Base-by-base conservation (phyloP, 1,140 invertebrate genomes). In the Penaeus chinensis region DNA sequence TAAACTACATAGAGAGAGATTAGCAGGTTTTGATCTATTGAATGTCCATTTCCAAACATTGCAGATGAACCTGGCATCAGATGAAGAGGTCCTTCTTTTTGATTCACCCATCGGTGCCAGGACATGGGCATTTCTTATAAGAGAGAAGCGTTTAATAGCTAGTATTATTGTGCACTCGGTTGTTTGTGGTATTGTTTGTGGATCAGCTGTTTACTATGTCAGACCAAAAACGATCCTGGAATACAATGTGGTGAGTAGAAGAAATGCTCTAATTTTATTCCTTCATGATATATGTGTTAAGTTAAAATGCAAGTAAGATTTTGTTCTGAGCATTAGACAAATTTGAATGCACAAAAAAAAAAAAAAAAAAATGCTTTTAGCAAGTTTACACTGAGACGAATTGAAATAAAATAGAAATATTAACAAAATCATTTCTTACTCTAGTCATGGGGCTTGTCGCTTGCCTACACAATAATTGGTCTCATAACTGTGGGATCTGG, bases 111-210 rank as follows among this genome's bases (percentile, higher is more conserved):
- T 88, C 0, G 86, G 86, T 47, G 71, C 86, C 61, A 88, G 83
- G 60, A 88, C 86, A 7, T 88, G 86, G 86, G 24, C 71, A 76
- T 88, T 88, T 47, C 71, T 88, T n/a, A 83, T 88, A 18, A 60
- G 37, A 54, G 74, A 83, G 24, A 88, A 88, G 81, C 76, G 66
- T 32, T 7, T 78, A 24, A 88, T 78, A 27, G 69, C 54, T 18
- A 69, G 60, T 60, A 66, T 88, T 54, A 8, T 88, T 20, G 27
- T 88, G 22, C 62, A 76, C 32, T 83, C 86, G 61, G 4, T 88
- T 18, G 18, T 88, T 18, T 42, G 27, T 63, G 86, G 86, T 4
- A 22, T 88, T 24, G 69, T 88, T 63, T 71, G 80, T 22, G 86
- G 65, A 27, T 60, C 32, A 20, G 18, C 27, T 24, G 86, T 88